A percentile compares a stretch with the other conserved stretches of the same genome.
Evolutionary conservation across 2,113 vertebrate species (phyloP).

Genomic region (Leptocoma aspasia): DNA sequence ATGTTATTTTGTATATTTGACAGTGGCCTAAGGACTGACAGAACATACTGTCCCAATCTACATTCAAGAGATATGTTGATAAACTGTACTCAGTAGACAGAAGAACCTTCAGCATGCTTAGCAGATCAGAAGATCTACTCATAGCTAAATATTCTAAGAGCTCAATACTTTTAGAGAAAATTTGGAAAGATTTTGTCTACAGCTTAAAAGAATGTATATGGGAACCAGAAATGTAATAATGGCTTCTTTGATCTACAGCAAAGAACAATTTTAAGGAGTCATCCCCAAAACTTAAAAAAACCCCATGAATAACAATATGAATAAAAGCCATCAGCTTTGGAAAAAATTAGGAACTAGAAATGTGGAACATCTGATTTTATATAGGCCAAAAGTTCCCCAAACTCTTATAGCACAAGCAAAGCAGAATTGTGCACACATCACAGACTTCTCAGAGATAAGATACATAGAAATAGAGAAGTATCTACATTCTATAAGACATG

Average conservation of each 20-base stretch:
- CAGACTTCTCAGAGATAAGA: neutral
- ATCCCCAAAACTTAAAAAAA: neutral
- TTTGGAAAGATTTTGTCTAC: neutral
- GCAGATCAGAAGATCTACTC: neutral
- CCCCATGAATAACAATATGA: neutral
- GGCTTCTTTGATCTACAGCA: neutral
- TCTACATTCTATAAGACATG: neutral
- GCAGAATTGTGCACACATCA: neutral
- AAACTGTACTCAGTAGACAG: neutral
- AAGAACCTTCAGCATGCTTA: neutral
- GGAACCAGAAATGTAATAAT: neutral
- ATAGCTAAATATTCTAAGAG: neutral
- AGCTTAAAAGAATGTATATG: neutral
- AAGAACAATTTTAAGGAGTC: neutral
- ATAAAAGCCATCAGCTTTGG: neutral
- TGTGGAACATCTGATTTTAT: neutral
- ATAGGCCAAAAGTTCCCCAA: neutral
- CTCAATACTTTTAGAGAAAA: neutral
- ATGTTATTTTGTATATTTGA: neutral
- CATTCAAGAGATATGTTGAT: neutral
- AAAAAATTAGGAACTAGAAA: neutral
- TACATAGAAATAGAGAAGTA: neutral
- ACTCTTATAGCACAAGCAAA: neutral
- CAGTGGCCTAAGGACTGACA: neutral
- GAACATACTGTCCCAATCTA: neutral